phyloP scores from a whole-genome alignment of 2,888 invertebrate species.

The Amblyjoppa proteus region DNA sequence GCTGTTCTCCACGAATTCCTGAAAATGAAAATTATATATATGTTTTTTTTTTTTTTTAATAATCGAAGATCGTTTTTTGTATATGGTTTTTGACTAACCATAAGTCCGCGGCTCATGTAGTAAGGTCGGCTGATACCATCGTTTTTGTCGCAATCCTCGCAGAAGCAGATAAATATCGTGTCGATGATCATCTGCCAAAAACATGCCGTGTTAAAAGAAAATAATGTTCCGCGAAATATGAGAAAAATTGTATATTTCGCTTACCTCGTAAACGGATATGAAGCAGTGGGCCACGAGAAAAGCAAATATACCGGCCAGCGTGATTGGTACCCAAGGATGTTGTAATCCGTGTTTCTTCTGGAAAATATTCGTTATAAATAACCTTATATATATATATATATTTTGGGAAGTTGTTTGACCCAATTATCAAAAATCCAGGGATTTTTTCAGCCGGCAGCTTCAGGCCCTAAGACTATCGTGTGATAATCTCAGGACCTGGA shows the following conservation, averaged over 20 bases:
- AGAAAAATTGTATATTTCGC: slow-evolving; percentile 55
- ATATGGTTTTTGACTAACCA: slow-evolving; percentile 83
- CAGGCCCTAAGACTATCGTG: no score
- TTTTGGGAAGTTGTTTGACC: not conserved
- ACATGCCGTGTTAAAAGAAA: not conserved
- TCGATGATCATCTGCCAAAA: slow-evolving; percentile 89
- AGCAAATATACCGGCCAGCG: slow-evolving; percentile 88
- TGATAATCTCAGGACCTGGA: no score
- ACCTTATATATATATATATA: not conserved
- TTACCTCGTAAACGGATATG: slow-evolving; percentile 91
- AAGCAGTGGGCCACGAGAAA: slow-evolving; percentile 91
- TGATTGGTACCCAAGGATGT: slow-evolving; percentile 88
- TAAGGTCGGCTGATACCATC: slow-evolving; percentile 88
- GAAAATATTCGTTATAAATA: slow-evolving; percentile 43
- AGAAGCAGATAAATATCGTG: slow-evolving; percentile 89
- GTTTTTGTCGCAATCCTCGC: slow-evolving; percentile 89
- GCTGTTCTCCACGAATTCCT: slow-evolving; percentile 88
- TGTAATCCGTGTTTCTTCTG: slow-evolving; percentile 87
- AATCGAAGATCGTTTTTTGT: not conserved
- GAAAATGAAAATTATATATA: slow-evolving; percentile 58
- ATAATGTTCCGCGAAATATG: not conserved
- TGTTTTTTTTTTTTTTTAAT: not conserved
- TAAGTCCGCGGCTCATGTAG: slow-evolving; percentile 89
- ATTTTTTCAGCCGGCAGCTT: no score
- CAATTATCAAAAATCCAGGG: no score